phyloP scores from a whole-genome alignment of 2,113 vertebrate species.

The Ovibos moschatus region DNA sequence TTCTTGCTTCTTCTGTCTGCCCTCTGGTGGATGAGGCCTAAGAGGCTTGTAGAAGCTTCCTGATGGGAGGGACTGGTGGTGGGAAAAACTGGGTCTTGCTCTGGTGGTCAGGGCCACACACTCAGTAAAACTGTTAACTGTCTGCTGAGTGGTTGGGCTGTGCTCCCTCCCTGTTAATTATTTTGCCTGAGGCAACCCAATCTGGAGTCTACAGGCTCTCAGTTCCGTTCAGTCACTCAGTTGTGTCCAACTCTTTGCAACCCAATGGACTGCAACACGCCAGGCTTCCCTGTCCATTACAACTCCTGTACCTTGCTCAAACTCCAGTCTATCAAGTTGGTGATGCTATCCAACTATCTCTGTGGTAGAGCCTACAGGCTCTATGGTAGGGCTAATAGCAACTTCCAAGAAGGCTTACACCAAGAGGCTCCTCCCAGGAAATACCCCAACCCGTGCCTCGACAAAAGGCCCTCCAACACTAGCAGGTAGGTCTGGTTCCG shows the following conservation, averaged over 20 bases:
- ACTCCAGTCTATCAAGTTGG: neutral
- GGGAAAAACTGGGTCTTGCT: neutral
- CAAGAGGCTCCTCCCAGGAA: neutral
- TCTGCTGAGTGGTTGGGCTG: neutral
- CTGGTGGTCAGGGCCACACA: neutral
- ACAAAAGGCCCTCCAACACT: neutral
- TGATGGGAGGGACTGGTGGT: neutral
- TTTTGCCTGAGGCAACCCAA: neutral
- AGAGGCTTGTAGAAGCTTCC: neutral
- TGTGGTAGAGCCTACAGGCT: neutral
- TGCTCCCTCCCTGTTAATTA: neutral
- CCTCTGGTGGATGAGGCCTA: neutral
- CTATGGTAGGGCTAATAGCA: neutral
- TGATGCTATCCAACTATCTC: neutral
- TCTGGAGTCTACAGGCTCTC: neutral
- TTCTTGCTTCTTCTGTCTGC: neutral
- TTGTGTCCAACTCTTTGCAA: neutral
- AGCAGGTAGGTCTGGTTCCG: neutral
- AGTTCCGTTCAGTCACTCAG: neutral
- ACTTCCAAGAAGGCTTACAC: neutral
- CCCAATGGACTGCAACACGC: neutral
- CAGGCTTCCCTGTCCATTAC: neutral
- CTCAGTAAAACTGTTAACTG: neutral
- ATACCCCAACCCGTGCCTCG: neutral
- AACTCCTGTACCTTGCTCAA: neutral